Percentiles rank a stretch among this genome's conserved stretches.
Evolutionary conservation across 2,888 invertebrate genomes (phyloP).

Genomic region (Mycogona germanica): DNA sequence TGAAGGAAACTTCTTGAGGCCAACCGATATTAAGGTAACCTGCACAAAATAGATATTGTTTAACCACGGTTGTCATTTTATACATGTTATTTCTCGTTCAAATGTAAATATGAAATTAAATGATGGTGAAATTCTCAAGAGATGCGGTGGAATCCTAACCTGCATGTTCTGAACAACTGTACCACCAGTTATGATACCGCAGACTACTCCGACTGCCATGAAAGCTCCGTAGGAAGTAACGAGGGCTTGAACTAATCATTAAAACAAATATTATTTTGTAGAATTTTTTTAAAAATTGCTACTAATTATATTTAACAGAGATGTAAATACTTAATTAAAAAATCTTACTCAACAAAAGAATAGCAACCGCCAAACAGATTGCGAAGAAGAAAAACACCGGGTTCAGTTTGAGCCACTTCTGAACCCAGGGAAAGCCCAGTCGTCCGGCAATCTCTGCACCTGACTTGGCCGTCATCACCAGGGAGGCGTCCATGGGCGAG

Average conservation of each 20-base stretch:
- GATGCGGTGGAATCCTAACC: too few relatives aligned
- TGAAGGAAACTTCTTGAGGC: background rate
- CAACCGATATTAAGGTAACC: background rate
- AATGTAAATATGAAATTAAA: too few relatives aligned
- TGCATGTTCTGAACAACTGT: constrained; percentile 2
- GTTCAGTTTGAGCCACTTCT: background rate
- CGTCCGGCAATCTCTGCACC: constrained; percentile 13
- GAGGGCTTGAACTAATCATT: constrained; percentile 4
- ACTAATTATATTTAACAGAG: background rate
- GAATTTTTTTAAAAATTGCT: background rate
- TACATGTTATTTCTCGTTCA: too few relatives aligned
- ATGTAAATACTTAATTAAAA: background rate
- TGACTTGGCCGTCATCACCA: constrained; percentile 4
- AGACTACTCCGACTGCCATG: background rate
- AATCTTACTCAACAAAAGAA: constrained; percentile 5
- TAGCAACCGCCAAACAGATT: constrained; percentile 1
- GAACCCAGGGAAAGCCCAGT: constrained; percentile 7
- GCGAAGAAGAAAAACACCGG: constrained; percentile 7
- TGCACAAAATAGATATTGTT: too few relatives aligned
- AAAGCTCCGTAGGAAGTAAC: constrained; percentile 2
- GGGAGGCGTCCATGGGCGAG: constrained; percentile 6
- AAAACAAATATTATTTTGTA: too few relatives aligned
- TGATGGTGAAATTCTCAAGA: too few relatives aligned
- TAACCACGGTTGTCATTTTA: too few relatives aligned
- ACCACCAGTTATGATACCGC: constrained; percentile 12